phyloP scores from a whole-genome alignment of 2,797 vertebrate genomes.

The Phalanger gymnotis region DNA sequence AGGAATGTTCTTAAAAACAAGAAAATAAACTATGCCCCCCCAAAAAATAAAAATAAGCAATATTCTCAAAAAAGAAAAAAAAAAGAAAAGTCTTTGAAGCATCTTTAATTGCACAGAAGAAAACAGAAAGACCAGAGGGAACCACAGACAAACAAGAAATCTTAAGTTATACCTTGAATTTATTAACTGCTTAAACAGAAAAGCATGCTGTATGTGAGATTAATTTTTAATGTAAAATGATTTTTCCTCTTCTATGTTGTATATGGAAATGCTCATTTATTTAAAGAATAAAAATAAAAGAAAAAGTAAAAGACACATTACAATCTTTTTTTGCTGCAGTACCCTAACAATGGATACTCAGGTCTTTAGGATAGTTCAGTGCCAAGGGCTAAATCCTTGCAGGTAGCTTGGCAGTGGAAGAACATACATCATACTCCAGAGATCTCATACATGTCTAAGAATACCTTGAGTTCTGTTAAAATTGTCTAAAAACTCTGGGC shows the following conservation, averaged over 20 bases:
- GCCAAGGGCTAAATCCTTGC: background rate
- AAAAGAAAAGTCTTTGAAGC: background rate
- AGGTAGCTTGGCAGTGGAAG: background rate
- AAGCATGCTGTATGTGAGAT: background rate
- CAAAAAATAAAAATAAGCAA: background rate
- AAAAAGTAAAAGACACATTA: background rate
- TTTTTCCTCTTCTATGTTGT: background rate
- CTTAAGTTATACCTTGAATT: background rate
- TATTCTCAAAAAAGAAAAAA: background rate
- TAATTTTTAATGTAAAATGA: background rate
- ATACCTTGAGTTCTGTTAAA: background rate
- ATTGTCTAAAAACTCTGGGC: background rate
- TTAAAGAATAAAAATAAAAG: background rate
- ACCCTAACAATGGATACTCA: background rate
- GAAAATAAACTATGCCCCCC: background rate
- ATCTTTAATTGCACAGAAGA: background rate
- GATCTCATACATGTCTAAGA: background rate
- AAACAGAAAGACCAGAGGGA: background rate
- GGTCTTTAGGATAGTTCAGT: background rate
- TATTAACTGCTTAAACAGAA: background rate
- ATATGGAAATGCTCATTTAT: background rate
- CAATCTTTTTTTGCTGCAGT: background rate
- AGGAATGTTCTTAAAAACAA: background rate
- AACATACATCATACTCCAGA: background rate
- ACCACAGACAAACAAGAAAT: background rate